Conservation (phyloP, 2,113 vertebrate genomes). For the Malaclemys terrapin region DNA sequence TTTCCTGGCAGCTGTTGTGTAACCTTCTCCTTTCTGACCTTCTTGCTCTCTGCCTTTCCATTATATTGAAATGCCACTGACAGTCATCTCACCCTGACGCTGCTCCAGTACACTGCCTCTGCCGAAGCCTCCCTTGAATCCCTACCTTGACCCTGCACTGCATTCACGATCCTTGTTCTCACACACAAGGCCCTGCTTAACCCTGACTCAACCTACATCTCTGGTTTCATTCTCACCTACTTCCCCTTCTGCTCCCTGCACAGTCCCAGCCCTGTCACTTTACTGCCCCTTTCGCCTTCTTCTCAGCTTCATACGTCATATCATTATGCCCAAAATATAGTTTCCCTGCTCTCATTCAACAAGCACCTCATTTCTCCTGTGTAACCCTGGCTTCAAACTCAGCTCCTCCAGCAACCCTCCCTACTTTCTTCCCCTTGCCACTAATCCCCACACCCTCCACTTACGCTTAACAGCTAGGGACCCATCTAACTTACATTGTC, state of each 20-base stretch:
- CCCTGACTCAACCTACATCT: neutral
- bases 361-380: neutral
- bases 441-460: neutral
- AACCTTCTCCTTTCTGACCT: neutral
- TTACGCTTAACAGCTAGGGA: neutral
- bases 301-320: neutral
- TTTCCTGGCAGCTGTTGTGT: neutral
- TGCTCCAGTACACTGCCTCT: neutral
- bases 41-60: neutral
- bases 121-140: neutral
- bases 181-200: neutral
- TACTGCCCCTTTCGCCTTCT: neutral
- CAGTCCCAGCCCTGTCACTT: neutral
- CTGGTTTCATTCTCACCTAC: neutral
- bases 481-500: neutral
- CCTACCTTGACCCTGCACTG: neutral
- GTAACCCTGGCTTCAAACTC: neutral
- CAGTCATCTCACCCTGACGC: neutral
- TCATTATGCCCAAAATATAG: neutral
- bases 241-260: neutral
- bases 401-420: neutral
- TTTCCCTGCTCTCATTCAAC: neutral
- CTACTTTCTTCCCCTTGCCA: neutral
- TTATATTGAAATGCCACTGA: neutral
- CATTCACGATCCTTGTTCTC: neutral